These are phyloP conservation scores for Nephotettix cincticeps DNA, from an alignment of 1,140 invertebrate species.

Conservation along the genomic window DNA sequence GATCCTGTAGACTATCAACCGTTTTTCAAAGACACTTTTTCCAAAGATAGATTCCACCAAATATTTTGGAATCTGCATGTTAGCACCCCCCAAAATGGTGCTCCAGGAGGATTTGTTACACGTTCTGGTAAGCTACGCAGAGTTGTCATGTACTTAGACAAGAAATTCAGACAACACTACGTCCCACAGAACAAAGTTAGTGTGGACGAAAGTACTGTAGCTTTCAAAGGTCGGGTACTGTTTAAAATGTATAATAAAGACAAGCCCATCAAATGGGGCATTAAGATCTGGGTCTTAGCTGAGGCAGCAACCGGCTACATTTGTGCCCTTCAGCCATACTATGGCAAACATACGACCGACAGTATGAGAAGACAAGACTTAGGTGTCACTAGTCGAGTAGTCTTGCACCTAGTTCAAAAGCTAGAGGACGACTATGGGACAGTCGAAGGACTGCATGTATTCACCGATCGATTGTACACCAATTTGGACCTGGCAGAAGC, in stretches of 20 bases:
- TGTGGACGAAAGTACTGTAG: constrained; percentile 23
- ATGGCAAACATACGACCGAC: background rate
- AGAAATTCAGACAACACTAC: constrained; percentile 25
- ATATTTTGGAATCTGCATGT: constrained; percentile 22
- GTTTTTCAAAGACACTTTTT: constrained; percentile 24
- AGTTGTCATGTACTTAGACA: background rate
- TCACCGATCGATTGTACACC: constrained; percentile 16
- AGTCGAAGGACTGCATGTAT: constrained; percentile 12
- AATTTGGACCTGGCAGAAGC: constrained; percentile 7
- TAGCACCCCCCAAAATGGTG: background rate
- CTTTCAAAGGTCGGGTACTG: constrained; percentile 4
- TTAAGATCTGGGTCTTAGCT: constrained; percentile 4
- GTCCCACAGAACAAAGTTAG: constrained; percentile 1
- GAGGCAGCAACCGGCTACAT: background rate
- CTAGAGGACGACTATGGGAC: background rate
- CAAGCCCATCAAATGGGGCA: constrained; percentile 25
- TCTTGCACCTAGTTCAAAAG: background rate
- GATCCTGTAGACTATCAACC: constrained; percentile 21
- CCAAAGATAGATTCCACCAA: constrained; percentile 12
- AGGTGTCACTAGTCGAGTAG: constrained; percentile 5
- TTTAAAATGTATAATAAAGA: constrained; percentile 28
- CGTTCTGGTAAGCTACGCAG: constrained; percentile 5
- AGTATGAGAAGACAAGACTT: background rate
- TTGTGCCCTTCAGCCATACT: constrained; percentile 8
- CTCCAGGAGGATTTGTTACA: background rate